Evolutionary conservation across 2,888 invertebrate species (phyloP).

Genomic region (Subacronicta megacephala): DNA sequence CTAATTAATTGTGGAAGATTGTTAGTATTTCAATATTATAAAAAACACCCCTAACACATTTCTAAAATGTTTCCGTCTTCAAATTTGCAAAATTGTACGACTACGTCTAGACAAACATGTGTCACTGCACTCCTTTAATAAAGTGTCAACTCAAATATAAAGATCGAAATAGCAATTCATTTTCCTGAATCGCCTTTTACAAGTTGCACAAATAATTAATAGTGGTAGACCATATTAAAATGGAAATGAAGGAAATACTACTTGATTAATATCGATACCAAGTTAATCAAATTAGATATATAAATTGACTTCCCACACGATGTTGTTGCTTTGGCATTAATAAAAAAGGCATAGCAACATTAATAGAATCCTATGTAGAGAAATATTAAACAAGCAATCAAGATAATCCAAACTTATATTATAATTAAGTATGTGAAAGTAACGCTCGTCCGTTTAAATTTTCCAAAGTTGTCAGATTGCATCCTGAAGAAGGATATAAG

Average conservation of each 20-base stretch:
- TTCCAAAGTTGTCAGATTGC: too few species aligned
- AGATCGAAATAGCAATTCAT: constrained; percentile 22
- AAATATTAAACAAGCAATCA: too few species aligned
- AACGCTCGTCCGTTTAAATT: too few species aligned
- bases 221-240: constrained; percentile 32
- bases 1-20: too few species aligned
- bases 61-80: too few species aligned
- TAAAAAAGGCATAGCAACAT: neutral
- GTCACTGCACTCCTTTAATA: too few species aligned
- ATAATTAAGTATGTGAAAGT: too few species aligned
- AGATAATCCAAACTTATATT: too few species aligned
- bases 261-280: constrained; percentile 38
- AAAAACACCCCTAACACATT: too few species aligned
- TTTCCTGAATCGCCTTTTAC: constrained; percentile 47
- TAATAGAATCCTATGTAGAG: neutral
- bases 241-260: constrained; percentile 36
- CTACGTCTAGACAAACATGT: too few species aligned
- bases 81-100: neutral
- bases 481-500: too few species aligned
- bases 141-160: neutral
- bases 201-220: constrained; percentile 35
- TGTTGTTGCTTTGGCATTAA: constrained; percentile 1
- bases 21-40: too few species aligned
- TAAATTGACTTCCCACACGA: constrained; percentile 35
- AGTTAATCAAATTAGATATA: constrained; percentile 35